A percentile compares a stretch with the other conserved stretches of the same genome.
Conservation (phyloP, 2,888 invertebrate genomes). For the Melinopterus prodromus region DNA sequence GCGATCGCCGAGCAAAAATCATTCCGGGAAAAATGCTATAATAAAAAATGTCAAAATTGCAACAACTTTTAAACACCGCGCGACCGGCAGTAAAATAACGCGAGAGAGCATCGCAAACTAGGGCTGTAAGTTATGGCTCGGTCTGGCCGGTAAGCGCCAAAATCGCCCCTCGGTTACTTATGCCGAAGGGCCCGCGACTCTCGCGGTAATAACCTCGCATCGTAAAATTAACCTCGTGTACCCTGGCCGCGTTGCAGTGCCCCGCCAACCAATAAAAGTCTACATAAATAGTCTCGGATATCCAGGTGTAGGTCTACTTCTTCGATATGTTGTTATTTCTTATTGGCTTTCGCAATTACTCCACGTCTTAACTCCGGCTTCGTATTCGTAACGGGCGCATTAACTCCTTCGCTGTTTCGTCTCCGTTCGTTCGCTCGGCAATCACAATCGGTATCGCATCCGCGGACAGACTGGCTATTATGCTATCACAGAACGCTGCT, state of each 20-base stretch:
- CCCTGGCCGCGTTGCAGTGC: constrained; percentile 51
- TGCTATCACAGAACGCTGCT: neutral
- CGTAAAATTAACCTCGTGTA: constrained; percentile 57
- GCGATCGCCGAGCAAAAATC: constrained; percentile 42
- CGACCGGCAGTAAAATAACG: constrained; percentile 52
- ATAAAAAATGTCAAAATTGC: constrained; percentile 56
- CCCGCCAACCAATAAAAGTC: constrained; percentile 54
- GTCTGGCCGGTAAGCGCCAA: constrained; percentile 39
- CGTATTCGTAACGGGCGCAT: constrained; percentile 14
- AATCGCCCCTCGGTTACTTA: constrained; percentile 37
- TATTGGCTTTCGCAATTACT: constrained; percentile 56
- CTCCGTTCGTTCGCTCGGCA: neutral
- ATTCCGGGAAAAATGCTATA: constrained; percentile 49
- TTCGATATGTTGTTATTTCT: constrained; percentile 48
- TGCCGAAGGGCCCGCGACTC: constrained; percentile 40
- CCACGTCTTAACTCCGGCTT: constrained; percentile 47
- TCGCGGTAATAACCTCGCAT: constrained; percentile 36
- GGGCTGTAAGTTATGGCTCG: constrained; percentile 52
- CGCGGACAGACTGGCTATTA: neutral
- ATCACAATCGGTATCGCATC: neutral
- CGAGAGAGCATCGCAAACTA: constrained; percentile 48
- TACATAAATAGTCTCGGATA: constrained; percentile 59
- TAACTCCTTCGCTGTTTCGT: constrained; percentile 28
- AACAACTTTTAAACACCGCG: constrained; percentile 51
- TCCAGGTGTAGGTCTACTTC: constrained; percentile 54